Conservation (phyloP, 1,140 invertebrate species). For the Elymnias hypermnestra region DNA sequence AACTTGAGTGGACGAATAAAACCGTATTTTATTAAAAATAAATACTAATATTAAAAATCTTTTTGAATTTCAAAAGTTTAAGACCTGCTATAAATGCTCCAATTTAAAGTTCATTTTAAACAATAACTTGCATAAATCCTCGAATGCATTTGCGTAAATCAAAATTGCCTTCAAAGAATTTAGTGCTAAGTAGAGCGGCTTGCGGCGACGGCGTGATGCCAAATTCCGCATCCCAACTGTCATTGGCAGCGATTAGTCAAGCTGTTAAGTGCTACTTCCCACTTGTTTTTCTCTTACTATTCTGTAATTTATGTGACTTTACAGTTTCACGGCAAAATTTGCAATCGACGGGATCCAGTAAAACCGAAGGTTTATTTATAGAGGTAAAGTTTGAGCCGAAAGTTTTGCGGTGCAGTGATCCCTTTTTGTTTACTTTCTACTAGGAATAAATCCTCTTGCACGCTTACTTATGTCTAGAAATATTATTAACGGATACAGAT, state of each 20-base stretch:
- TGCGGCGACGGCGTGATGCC: conserved; percentile 22
- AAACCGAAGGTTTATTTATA: conserved; percentile 75
- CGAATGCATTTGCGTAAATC: conserved; percentile 26
- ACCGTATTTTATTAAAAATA: no score
- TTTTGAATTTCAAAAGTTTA: no score
- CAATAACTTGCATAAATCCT: no score
- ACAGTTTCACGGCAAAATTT: conserved; percentile 65
- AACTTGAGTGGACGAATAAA: no score
- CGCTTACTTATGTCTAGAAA: no score
- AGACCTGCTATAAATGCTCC: no score
- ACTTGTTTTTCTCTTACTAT: conserved; percentile 67
- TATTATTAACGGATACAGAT: no score
- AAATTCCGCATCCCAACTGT: conserved; percentile 49
- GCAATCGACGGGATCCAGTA: conserved; percentile 59
- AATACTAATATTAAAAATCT: no score
- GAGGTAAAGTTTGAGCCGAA: conserved; percentile 57
- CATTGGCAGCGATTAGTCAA: conserved; percentile 68
- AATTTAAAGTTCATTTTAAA: no score
- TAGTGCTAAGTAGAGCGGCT: conserved; percentile 12
- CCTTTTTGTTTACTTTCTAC: conserved; percentile 34
- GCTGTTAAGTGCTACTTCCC: conserved; percentile 67
- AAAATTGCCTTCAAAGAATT: conserved; percentile 15
- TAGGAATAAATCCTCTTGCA: not conserved
- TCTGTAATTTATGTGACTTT: conserved; percentile 73
- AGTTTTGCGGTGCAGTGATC: conserved; percentile 49